These are phyloP conservation scores for Diachasmimorpha longicaudata DNA, from an alignment of 1,140 invertebrate species.

Conservation along the genomic window DNA sequence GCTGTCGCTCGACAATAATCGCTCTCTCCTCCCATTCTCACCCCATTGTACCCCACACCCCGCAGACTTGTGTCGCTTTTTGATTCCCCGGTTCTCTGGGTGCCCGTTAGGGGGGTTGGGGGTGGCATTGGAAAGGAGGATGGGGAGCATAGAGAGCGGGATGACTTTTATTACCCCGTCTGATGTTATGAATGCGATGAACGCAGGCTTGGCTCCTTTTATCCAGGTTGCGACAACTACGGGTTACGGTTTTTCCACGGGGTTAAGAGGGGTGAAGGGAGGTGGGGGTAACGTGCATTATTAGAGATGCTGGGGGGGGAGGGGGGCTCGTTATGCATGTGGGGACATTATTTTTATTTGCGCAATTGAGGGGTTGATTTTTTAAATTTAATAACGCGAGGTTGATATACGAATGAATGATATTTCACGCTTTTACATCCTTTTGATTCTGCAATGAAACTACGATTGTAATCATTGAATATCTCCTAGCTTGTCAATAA, in stretches of 20 bases:
- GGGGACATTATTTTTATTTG: background rate
- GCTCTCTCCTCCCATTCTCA: background rate
- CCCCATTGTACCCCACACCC: conserved; percentile 10
- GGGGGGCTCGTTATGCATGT: background rate
- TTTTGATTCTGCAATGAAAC: too few relatives aligned
- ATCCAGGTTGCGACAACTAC: conserved; percentile 11
- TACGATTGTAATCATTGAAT: too few relatives aligned
- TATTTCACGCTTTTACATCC: too few relatives aligned
- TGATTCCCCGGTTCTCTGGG: conserved; percentile 33
- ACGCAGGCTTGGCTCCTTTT: conserved; percentile 24
- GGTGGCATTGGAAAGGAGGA: background rate
- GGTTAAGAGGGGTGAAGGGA: too few relatives aligned
- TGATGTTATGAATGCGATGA: conserved; percentile 41
- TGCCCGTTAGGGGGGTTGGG: conserved; percentile 27
- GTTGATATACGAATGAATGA: too few relatives aligned
- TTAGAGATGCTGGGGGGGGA: background rate
- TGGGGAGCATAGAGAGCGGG: conserved; percentile 23
- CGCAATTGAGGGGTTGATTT: background rate
- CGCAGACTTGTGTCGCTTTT: conserved; percentile 34
- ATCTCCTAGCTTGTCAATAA: too few relatives aligned
- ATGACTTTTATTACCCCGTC: conserved; percentile 42
- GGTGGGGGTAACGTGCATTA: background rate
- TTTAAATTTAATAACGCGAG: background rate
- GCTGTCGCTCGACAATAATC: conserved; percentile 27
- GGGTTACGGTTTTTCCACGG: conserved; percentile 33